Percentiles rank a stretch among this genome's conserved stretches.
Conservation (phyloP, 2,113 vertebrate species). For the Chlamydotis undulata region DNA sequence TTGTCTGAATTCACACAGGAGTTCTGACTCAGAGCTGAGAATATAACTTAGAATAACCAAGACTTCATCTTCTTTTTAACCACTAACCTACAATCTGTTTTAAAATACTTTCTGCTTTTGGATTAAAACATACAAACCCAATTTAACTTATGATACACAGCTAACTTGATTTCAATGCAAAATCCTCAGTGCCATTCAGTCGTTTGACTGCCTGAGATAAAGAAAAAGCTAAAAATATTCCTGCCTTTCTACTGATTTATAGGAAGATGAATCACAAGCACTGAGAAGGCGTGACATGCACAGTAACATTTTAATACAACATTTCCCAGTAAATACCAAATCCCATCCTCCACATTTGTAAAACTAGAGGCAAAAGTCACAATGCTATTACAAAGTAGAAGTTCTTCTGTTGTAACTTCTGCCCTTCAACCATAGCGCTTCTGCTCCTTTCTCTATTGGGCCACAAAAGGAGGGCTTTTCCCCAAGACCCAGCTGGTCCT, state of each 20-base stretch:
- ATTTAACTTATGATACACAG: not conserved
- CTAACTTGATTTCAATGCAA: not conserved
- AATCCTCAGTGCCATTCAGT: not conserved
- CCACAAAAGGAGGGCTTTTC: not conserved
- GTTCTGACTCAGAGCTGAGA: not conserved
- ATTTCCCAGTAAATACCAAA: not conserved
- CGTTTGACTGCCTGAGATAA: not conserved
- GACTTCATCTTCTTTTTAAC: not conserved
- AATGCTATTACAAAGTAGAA: not conserved
- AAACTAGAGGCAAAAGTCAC: not conserved
- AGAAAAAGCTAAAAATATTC: not conserved
- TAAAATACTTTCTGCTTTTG: not conserved
- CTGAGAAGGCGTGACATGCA: not conserved
- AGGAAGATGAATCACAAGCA: not conserved
- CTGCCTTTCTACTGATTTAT: not conserved
- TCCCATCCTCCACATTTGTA: not conserved
- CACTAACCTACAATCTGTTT: not conserved
- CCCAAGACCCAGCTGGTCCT: not conserved
- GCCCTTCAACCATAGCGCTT: accelerated
- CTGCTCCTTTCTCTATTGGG: not conserved
- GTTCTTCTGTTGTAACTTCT: not conserved
- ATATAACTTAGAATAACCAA: not conserved
- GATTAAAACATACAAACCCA: not conserved
- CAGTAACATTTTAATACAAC: constrained; percentile 22
- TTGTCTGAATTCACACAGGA: not conserved